A percentile compares a stretch with the other conserved stretches of the same genome.
Evolutionary conservation across 2,113 vertebrate genomes (phyloP).

Genomic region (Actinemys pallida): DNA sequence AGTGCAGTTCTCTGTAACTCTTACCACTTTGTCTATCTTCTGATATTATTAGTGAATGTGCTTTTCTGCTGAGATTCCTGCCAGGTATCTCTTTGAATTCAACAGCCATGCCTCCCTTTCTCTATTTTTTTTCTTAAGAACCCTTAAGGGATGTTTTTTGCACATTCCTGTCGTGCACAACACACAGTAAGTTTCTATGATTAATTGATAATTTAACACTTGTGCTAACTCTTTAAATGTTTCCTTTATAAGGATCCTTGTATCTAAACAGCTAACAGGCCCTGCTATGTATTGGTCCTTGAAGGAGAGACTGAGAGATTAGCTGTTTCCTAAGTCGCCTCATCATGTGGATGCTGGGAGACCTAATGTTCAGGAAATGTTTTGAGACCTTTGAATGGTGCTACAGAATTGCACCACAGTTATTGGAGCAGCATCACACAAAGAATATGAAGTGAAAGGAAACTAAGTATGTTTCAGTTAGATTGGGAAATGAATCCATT

Average conservation of each 20-base stretch:
- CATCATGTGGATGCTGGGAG: not conserved
- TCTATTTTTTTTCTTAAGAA: not conserved
- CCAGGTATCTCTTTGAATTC: not conserved
- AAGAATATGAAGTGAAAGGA: not conserved
- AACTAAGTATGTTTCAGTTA: not conserved
- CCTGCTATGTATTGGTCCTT: not conserved
- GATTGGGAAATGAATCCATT: fast-evolving
- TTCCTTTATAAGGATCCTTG: not conserved
- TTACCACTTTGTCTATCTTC: not conserved
- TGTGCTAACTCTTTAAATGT: not conserved
- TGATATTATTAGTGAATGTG: fast-evolving
- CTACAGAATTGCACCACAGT: fast-evolving
- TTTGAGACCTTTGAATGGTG: not conserved
- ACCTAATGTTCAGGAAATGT: not conserved
- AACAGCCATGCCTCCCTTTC: fast-evolving
- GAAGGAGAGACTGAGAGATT: not conserved
- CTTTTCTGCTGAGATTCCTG: not conserved
- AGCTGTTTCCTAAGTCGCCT: not conserved
- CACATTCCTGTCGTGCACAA: not conserved
- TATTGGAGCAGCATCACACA: not conserved
- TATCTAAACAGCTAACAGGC: fast-evolving
- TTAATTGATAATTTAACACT: not conserved
- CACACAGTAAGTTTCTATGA: not conserved
- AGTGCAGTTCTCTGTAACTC: too few relatives aligned
- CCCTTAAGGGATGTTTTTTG: not conserved